phyloP scores from a whole-genome alignment of 2,113 vertebrate species.

The Tautogolabrus adspersus region DNA sequence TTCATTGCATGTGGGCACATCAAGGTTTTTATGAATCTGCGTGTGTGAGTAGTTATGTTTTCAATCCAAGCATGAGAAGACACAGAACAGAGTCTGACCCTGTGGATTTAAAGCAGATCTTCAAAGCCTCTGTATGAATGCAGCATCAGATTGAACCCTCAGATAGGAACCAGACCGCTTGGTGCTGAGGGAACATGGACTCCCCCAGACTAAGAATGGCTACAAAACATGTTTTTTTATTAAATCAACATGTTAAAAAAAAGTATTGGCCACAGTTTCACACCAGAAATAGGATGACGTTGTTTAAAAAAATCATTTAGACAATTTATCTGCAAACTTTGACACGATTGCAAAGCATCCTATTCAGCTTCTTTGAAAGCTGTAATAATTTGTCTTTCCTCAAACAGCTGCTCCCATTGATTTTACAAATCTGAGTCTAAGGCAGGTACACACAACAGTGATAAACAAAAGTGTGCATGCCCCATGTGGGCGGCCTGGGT shows the following conservation, averaged over 20 bases:
- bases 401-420: no score
- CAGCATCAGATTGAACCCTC: conserved; percentile 55
- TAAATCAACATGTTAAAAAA: neutral
- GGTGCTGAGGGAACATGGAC: conserved; percentile 32
- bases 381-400: no score
- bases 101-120: conserved; percentile 72
- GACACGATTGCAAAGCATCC: no score
- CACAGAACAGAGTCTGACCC: conserved; percentile 38
- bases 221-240: conserved; percentile 5
- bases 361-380: no score
- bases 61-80: conserved; percentile 57
- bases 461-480: no score
- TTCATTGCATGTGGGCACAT: neutral
- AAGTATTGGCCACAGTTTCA: no score
- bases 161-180: conserved; percentile 72
- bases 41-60: conserved; percentile 50
- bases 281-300: neutral
- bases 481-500: no score
- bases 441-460: no score
- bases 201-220: conserved; percentile 11
- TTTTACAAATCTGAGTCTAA: no score
- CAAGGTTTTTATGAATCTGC: conserved; percentile 24
- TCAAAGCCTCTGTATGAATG: conserved; percentile 50
- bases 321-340: no score
- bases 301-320: no score